Base-by-base conservation (phyloP, 2,888 invertebrate genomes). In the Cordilura impudica region DNA sequence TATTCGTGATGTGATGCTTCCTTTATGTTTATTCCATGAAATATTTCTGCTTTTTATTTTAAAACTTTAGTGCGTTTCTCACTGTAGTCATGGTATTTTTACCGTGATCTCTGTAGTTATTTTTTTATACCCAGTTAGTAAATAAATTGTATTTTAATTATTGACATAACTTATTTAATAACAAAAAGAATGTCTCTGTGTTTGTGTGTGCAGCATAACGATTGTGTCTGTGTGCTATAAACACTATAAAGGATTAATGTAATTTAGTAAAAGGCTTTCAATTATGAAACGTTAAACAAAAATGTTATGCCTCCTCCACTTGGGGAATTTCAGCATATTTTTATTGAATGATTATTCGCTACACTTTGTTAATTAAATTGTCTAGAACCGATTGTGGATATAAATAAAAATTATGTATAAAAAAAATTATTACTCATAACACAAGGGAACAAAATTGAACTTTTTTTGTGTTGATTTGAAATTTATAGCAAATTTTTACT, bases 241-340 rank as follows among this genome's bases (percentile, higher is more conserved):
- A 76, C 51, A 39, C 19, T 39, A 54, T 29, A 73, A 70, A 69
- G 69, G 45, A 69, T 78, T 58, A 73, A 73, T 65, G 45, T 51
- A 73, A 65, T 78, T 78, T 69, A 47, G 58, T 78, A 69, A 78
- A 78, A 78, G 58, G 26, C 16, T 73, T 69, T 31, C 61, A 56
- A 56, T 63, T 67, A 61, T 31, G 14, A 67, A 66, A 26, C 66
- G 16, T 60, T 26, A 60, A 14, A 21, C 54, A 61, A 54, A 51
- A 53, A 29, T 21, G 3, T 29, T 21, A 39, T 70, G 1, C 6
- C 18, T n/a, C 31, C 8, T 19, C 58, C 23, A 19, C 35, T 31
- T 35, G 18, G 56, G 19, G 18, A n/a, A 2, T 35, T 2, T n/a
- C n/a, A n/a, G n/a, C n/a, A n/a, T n/a, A n/a, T 26, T 51, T 26